Evolutionary conservation across 1,140 invertebrate species (phyloP).

Genomic region (Diabrotica undecimpunctata): DNA sequence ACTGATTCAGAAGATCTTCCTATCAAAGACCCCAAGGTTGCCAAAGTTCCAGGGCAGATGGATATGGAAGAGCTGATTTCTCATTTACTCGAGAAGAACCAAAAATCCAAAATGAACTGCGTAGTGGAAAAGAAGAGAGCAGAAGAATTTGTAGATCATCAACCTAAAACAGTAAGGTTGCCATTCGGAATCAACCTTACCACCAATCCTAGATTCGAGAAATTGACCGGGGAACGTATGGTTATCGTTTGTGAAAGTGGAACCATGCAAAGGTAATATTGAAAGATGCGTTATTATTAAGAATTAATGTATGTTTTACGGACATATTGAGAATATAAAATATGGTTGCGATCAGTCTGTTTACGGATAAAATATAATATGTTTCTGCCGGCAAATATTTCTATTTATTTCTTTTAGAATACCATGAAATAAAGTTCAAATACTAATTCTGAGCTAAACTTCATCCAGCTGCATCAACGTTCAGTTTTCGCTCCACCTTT

Average conservation of each 20-base stretch:
- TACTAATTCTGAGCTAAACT: no score
- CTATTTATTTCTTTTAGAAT: no score
- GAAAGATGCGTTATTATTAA: no score
- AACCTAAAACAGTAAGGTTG: conserved; percentile 60
- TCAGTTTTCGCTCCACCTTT: no score
- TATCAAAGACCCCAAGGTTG: conserved; percentile 52
- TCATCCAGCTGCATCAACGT: no score
- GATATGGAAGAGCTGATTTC: conserved; percentile 76
- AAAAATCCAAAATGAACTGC: conserved; percentile 78
- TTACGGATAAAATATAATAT: no score
- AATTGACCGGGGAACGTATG: conserved; percentile 77
- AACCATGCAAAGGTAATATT: conserved; percentile 56
- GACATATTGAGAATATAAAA: no score
- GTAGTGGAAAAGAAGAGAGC: conserved; percentile 79
- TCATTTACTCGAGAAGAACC: conserved; percentile 70
- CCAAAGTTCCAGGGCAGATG: conserved; percentile 70
- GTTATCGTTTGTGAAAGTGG: conserved; percentile 82
- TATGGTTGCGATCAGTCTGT: no score
- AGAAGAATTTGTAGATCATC: conserved; percentile 75
- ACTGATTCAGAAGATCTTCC: conserved; percentile 45
- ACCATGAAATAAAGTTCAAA: no score
- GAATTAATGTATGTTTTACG: no score
- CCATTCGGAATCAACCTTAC: conserved; percentile 67
- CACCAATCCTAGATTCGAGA: conserved; percentile 68
- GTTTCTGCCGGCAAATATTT: no score